Conservation (phyloP, 2,888 invertebrate genomes). For the Nomada ferruginata region DNA sequence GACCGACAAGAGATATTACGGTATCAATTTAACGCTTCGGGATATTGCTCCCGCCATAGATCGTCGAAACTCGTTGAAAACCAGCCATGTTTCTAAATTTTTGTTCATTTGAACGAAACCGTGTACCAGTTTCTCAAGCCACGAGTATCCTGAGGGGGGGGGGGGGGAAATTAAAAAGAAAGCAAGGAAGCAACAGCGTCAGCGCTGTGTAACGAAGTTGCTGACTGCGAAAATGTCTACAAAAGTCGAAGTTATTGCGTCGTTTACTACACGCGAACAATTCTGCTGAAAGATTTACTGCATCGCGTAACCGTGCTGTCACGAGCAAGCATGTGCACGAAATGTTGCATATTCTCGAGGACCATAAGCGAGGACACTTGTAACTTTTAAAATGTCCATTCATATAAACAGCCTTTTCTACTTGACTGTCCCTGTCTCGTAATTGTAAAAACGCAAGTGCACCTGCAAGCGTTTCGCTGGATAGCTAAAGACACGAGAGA, state of each 20-base stretch:
- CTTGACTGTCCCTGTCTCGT: neutral
- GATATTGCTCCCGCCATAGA: neutral
- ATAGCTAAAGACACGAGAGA: neutral
- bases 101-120: neutral
- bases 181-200: neutral
- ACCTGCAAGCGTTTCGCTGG: neutral
- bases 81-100: neutral
- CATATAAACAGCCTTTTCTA: slow-evolving; percentile 15
- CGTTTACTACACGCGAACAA: neutral
- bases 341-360: slow-evolving; percentile 28
- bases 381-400: slow-evolving; percentile 36
- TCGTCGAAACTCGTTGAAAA: neutral
- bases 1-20: neutral
- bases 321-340: slow-evolving; percentile 7
- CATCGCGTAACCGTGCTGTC: slow-evolving; percentile 17
- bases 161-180: neutral
- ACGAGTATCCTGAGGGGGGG: neutral
- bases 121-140: neutral
- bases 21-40: neutral
- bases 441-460: neutral
- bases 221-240: slow-evolving; percentile 4
- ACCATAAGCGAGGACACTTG: slow-evolving; percentile 11
- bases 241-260: neutral
- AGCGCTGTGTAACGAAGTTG: neutral
- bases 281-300: slow-evolving; percentile 19